These are phyloP conservation scores for Drosophila subsilvestris DNA, from an alignment of 2,888 invertebrate genomes.

Conservation along the genomic window DNA sequence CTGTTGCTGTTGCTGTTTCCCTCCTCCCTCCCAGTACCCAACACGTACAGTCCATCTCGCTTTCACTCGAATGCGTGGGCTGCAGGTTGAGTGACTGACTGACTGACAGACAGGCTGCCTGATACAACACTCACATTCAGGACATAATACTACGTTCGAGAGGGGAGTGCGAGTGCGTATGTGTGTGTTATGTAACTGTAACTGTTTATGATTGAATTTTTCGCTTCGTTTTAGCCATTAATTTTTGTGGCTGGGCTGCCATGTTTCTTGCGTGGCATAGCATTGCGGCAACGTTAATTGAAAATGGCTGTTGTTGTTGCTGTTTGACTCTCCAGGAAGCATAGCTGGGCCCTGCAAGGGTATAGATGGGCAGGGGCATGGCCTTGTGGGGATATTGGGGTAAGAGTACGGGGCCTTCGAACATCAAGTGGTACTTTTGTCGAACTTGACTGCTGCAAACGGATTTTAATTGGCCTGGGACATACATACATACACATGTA, in stretches of 20 bases:
- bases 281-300: conserved; percentile 52
- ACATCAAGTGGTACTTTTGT: background rate
- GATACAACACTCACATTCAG: conserved; percentile 40
- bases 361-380: background rate
- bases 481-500: background rate
- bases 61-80: conserved; percentile 27
- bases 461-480: background rate
- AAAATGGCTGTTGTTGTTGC: conserved; percentile 38
- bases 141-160: background rate
- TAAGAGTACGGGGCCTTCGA: background rate
- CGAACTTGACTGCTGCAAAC: background rate
- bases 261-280: conserved; percentile 31
- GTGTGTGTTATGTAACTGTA: conserved; percentile 52
- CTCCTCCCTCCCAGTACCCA: background rate
- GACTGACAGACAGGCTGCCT: conserved; percentile 29
- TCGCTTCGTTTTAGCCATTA: conserved; percentile 37
- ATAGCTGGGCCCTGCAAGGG: background rate
- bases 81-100: background rate
- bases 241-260: conserved; percentile 38
- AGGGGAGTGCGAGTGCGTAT: conserved; percentile 3
- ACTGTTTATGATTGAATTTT: conserved; percentile 52
- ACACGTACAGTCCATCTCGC: conserved; percentile 17
- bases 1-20: background rate
- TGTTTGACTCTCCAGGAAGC: background rate
- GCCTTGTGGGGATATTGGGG: background rate